Base-by-base conservation (phyloP, 2,888 invertebrate species). In the Tenthredo scrophulariae region DNA sequence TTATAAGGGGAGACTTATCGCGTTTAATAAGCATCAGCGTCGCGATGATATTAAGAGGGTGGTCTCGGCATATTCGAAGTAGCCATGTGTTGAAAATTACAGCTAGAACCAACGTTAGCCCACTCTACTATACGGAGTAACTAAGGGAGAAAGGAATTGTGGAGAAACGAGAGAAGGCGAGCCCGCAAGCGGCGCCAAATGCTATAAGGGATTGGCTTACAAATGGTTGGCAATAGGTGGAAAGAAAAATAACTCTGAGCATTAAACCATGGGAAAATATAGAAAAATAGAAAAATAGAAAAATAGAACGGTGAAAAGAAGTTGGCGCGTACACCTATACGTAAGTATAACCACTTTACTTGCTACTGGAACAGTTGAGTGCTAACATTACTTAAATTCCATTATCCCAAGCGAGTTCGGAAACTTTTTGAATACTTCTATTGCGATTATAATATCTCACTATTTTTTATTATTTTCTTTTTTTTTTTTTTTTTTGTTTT, bases 1-100 rank as follows among this genome's bases (percentile, higher is more conserved):
- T 80, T 58, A 40, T 33, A 43, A 80, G 62, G 62, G 62, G 80
- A 65, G 80, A 80, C 80, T 80, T 80, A 65, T 80, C 80, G 80
- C 65, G 80, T 80, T 80, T 80, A 62, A 80, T 62, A 80, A 80
- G 58, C 80, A 29, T 29, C 80, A 58, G 37, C 58, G 62, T 80
- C 26, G 33, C 62, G 10, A 40, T 37, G 58, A 33, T 37, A 50
- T 80, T 40, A 50, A 10, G 40, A 80, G 80, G 80, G 58, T 58
- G 65, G 40, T 80, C 43, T 15, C 37, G 40, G 37, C 65, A 40
- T 80, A 80, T 80, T 43, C 62, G 80, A 62, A 80, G 37, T 40
- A 54, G 40, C 80, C 80, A 80, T 54, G 80, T 80, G 80, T 62
- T 37, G 40, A 43, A 80, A 62, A 80, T 80, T 62, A 37, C 37